Evolutionary conservation across 2,888 invertebrate species (phyloP), one percentile per base, ranked within the genome.

Genomic region (Noctua janthe): DNA sequence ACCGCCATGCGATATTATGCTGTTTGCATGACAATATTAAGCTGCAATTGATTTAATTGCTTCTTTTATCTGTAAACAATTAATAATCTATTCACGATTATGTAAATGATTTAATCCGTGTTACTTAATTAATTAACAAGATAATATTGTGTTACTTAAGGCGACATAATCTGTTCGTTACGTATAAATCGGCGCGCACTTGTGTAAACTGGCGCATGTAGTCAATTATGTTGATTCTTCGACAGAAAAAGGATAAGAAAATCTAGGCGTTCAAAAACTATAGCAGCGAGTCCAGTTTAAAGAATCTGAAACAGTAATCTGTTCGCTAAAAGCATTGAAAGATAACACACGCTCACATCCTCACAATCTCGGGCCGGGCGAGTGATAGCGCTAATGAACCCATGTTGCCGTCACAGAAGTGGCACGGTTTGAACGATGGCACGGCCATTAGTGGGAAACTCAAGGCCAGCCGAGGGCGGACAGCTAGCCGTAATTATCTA

Each of bases 381-480:
- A 92, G 94, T 94, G 96, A 96, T 96, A 96, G 94, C 95, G 93
- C 94, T 97, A 97, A 96, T 96, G 96, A 97, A 96, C 94, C 95
- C 94, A 93, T 96, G 96, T 96, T 90, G 93, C 94, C 93, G 95
- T 96, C 96, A 94, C 95, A 94, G 92, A 93, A 93, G 93, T 94
- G 93, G 95, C 94, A 94, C 94, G 93, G 92, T 92, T 93, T 94
- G 94, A 95, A 93, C 93, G 94, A 94, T 94, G 94, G 92, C 90
- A 90, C 89, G 89, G 91, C 94, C 94, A 95, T 94, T 95, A 94
- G 93, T 91, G 93, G 93, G 92, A 92, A 93, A 93, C 92, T 91
- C 94, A 95, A 94, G 94, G 94, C 94, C 94, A 91, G 92, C 86
- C 81, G 92, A 93, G 93, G 94, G 94, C 93, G 94, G 95, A 95